Evolutionary conservation across 30 jellyfish, hydroid and myxozoan genomes (phyloP).

Genomic region (Catostylus mosaicus): DNA sequence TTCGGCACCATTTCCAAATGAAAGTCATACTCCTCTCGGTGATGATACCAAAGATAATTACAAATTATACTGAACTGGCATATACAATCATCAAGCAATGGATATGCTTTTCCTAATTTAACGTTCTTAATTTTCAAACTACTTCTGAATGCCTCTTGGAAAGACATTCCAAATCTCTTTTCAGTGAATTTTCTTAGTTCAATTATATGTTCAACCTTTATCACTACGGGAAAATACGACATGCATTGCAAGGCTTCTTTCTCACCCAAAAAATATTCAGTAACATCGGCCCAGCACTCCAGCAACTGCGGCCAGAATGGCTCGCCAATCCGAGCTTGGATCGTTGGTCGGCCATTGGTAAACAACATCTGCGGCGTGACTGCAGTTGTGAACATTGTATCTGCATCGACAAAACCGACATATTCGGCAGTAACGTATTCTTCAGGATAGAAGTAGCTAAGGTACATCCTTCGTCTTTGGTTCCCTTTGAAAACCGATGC

Average conservation of each 20-base stretch:
- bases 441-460: no score
- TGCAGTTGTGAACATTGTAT: constrained; percentile 25
- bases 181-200: constrained; percentile 30
- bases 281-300: constrained; percentile 1
- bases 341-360: constrained; percentile 1
- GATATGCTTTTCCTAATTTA: no score
- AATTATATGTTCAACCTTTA: constrained; percentile 24
- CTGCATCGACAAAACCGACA: constrained; percentile 63
- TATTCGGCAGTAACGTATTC: constrained; percentile 23
- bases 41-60: no score
- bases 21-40: no score
- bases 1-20: constrained; percentile 56
- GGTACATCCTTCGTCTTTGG: constrained; percentile 43
- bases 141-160: constrained; percentile 35
- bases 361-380: constrained; percentile 40
- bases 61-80: no score
- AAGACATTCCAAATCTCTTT: constrained; percentile 13
- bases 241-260: no score
- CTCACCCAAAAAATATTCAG: background rate
- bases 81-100: constrained; percentile 6
- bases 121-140: background rate
- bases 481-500: background rate
- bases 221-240: constrained; percentile 39
- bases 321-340: constrained; percentile 5
- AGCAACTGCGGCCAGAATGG: background rate